Base-by-base conservation (phyloP, 2,113 vertebrate species). In the Heliornis fulica region DNA sequence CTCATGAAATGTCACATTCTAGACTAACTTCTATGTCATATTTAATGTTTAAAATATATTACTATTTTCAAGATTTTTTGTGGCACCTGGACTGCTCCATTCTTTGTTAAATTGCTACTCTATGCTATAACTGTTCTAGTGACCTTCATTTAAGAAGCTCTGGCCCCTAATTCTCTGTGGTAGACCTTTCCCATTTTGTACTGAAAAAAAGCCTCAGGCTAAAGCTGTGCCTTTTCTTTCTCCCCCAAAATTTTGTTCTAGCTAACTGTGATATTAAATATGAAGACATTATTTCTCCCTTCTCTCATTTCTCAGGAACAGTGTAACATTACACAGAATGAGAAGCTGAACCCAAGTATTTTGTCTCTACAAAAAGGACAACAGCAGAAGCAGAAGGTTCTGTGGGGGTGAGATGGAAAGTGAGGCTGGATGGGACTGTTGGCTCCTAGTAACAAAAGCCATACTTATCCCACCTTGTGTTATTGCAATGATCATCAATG, bases 381-480 rank as follows among this genome's bases (percentile, higher is more conserved):
- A 36, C 13, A 61, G 13, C 11, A 87, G 59, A 43, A 45, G 29
- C 50, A 48, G 25, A 15, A 66, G 10, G 23, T 43, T 74, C 34
- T 78, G 25, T 53, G 38, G 20, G 32, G 5, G 10, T 13, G 26
- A 40, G 7, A 40, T 46, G 18, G 57, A 60, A n/a, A 65, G 21
- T n/a, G 22, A 59, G 13, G 7, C 17, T 82, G 70, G 15, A 65
- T 45, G 38, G 11, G 17, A 54, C 6, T 71, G 13, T 66, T n/a
- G 9, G 14, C 5, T 83, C 31, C 16, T 48, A 7, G 13, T 71
- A 43, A 32, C 34, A 66, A 77, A 78, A 83, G 18, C 59, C 71
- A 17, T 53, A 29, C 6, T 83, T 21, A 13, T 21, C 2, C 2
- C 4, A 4, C 6, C 46, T 48, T 68, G 9, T 1, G 6, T 32